Evolutionary conservation across 1,140 invertebrate genomes (phyloP), one percentile per base, ranked within the genome.

Genomic region (Macrobrachium nipponense): DNA sequence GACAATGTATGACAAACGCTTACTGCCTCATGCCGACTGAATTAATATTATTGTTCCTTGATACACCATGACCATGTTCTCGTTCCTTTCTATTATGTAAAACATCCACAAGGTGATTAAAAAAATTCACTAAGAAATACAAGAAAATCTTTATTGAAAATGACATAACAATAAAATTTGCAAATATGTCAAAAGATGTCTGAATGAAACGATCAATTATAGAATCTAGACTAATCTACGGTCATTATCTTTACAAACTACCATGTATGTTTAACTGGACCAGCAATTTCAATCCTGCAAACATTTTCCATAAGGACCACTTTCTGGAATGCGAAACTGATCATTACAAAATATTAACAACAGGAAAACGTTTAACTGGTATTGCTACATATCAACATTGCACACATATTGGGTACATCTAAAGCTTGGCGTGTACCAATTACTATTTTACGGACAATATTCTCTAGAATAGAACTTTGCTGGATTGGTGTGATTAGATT

Each of bases 91-190:
- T 36, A 36, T 36, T 2, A 36, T 36, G 4, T 36, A 36, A 36
- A 1, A 36, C 27, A 36, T 36, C 27, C 27, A 1, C 27, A 36
- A 36, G 27, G 27, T 36, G 27, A 36, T 36, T 43, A 70, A 70
- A 70, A 70, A 70, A 14, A 70, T n/a, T 70, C 51, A 51, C 10
- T 70, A 43, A 70, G 51, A 85, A 79, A 86, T 86, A 86, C 83
- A 86, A 86, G 83, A 86, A 86, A 86, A 86, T 86, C 77, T 86
- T 86, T 86, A 86, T 86, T 86, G 83, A 86, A 86, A 86, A 86
- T 86, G 83, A 86, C 83, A 86, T 86, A 86, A 86, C 83, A 86
- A 86, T 86, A 86, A 86, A 86, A 86, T 86, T 86, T 86, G 83
- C 83, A 86, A 86, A 86, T 86, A 86, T 86, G 83, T 86, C 83